These are phyloP conservation scores for Sciaenops ocellatus DNA, from an alignment of 2,797 vertebrate genomes.

Conservation along the genomic window DNA sequence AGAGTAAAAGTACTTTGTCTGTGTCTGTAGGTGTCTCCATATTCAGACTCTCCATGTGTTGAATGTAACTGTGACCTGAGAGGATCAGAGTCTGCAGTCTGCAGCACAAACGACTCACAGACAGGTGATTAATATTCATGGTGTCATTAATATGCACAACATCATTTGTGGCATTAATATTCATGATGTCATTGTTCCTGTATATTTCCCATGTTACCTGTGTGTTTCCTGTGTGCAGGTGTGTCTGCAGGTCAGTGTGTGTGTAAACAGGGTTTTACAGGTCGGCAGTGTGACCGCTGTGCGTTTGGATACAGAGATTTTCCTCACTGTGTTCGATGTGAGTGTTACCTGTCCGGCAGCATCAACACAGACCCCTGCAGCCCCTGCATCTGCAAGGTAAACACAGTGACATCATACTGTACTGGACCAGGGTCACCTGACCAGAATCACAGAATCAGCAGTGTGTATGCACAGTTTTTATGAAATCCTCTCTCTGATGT, in stretches of 20 bases:
- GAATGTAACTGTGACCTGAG: constrained; percentile 88
- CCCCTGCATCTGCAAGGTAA: constrained; percentile 94
- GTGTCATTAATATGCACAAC: too few species aligned
- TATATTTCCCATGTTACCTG: too few species aligned
- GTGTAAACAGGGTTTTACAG: constrained; percentile 90
- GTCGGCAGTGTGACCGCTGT: constrained; percentile 90
- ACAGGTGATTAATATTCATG: not conserved
- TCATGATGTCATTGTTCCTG: too few species aligned
- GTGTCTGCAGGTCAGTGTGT: constrained; percentile 90
- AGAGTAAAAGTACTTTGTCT: not conserved
- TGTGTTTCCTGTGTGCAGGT: constrained; percentile 29
- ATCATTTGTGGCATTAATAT: too few species aligned
- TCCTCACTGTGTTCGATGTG: constrained; percentile 89
- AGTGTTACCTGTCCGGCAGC: constrained; percentile 90
- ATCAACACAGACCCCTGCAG: constrained; percentile 90
- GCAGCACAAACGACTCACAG: constrained; percentile 85
- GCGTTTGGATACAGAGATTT: constrained; percentile 90
- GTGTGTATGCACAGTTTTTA: constrained; percentile 30
- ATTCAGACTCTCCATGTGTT: constrained; percentile 87
- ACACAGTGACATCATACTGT: not conserved
- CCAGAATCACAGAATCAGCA: too few species aligned
- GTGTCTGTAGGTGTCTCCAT: constrained; percentile 88
- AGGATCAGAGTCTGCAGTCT: constrained; percentile 87
- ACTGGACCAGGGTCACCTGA: not conserved
- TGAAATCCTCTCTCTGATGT: too few species aligned